Conservation (phyloP, 2,888 invertebrate species). For the Athrips mouffetella region DNA sequence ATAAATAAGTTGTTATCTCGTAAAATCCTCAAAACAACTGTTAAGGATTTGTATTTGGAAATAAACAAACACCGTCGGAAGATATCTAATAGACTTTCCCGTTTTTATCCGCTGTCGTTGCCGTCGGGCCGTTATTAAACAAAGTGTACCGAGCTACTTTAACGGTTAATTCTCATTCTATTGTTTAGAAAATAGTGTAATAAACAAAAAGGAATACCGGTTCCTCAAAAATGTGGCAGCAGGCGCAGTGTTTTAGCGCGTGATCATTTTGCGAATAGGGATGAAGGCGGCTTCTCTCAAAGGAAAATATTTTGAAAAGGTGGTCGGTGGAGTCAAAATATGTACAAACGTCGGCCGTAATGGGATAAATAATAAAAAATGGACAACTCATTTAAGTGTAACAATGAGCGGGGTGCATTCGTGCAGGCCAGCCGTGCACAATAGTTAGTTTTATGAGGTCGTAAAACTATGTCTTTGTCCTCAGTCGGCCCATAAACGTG, state of each 20-base stretch:
- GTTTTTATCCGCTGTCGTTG: neutral
- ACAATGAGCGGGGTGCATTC: constrained; percentile 66
- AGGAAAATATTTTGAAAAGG: constrained; percentile 45
- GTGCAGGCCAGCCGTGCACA: constrained; percentile 56
- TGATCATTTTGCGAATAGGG: constrained; percentile 57
- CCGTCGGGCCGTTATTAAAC: neutral
- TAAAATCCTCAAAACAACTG: neutral
- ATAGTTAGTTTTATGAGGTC: constrained; percentile 64
- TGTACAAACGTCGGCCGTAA: constrained; percentile 68
- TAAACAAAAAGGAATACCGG: neutral
- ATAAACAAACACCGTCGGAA: neutral
- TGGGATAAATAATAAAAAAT: constrained; percentile 69
- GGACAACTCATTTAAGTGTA: constrained; percentile 74
- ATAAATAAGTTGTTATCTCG: neutral
- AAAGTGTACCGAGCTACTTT: constrained; percentile 4
- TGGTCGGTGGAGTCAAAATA: constrained; percentile 65
- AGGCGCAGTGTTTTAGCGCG: constrained; percentile 45
- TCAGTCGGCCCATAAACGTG: constrained; percentile 56
- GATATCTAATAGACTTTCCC: neutral
- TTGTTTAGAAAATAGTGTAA: neutral
- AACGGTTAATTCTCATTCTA: constrained; percentile 3
- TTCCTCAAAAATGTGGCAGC: constrained; percentile 8
- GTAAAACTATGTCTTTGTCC: constrained; percentile 70
- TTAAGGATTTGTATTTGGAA: neutral
- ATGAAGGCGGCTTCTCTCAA: constrained; percentile 53